phyloP scores from a whole-genome alignment of 2,888 invertebrate genomes.

The Trichopria drosophilae region DNA sequence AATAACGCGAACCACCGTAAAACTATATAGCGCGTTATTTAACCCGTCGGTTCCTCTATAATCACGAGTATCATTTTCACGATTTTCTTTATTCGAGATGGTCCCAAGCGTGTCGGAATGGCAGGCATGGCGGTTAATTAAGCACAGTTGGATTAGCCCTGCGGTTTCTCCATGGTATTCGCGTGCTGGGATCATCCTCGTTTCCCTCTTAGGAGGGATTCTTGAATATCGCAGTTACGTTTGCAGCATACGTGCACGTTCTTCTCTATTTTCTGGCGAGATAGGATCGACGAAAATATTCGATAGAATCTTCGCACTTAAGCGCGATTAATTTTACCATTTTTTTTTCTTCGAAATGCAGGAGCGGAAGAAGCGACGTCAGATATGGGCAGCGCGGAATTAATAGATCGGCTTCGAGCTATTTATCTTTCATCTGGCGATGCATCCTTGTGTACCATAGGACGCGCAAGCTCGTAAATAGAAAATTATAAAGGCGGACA shows the following conservation, averaged over 20 bases:
- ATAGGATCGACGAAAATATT: slow-evolving; percentile 9
- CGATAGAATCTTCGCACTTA: slow-evolving; percentile 21
- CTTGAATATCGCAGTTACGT: slow-evolving; percentile 26
- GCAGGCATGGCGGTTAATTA: slow-evolving; percentile 40
- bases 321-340: slow-evolving; percentile 20
- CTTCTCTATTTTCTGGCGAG: too few species aligned
- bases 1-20: too few species aligned
- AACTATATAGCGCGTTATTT: too few species aligned
- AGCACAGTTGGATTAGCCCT: slow-evolving; percentile 38
- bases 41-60: slow-evolving; percentile 29
- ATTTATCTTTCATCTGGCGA: slow-evolving; percentile 12
- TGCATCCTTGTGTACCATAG: neutral
- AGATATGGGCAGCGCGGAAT: slow-evolving; percentile 4
- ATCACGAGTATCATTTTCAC: slow-evolving; percentile 30
- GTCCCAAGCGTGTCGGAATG: too few species aligned
- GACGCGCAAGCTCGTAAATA: too few species aligned
- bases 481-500: too few species aligned
- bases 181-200: slow-evolving; percentile 24
- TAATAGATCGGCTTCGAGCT: slow-evolving; percentile 8
- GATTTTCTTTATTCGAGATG: slow-evolving; percentile 31
- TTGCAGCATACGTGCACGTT: too few species aligned
- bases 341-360: too few species aligned
- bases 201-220: slow-evolving; percentile 12
- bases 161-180: slow-evolving; percentile 31
- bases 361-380: too few species aligned